Percentiles rank a stretch among this genome's conserved stretches.
These are phyloP conservation scores for Rhipidura dahli DNA, from an alignment of 2,113 vertebrate species.

Conservation along the genomic window DNA sequence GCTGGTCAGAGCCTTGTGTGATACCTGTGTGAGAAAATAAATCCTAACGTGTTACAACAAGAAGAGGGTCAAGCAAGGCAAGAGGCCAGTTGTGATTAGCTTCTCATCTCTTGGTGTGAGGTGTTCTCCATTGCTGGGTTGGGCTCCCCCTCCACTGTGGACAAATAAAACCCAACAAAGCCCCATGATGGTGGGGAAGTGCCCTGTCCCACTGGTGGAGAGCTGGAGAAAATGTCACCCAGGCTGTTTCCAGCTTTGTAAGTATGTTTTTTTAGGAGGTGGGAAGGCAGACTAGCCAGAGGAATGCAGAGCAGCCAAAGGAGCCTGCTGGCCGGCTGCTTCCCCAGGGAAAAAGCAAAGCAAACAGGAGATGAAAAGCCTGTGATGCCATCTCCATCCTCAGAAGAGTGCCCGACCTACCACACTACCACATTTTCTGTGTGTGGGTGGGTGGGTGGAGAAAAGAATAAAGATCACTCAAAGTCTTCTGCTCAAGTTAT, in stretches of 20 bases:
- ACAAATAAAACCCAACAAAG: neutral
- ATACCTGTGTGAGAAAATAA: neutral
- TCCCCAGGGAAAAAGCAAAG: constrained; percentile 3
- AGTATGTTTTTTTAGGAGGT: neutral
- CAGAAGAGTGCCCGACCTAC: constrained; percentile 34
- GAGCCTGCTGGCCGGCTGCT: neutral
- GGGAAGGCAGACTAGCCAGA: neutral
- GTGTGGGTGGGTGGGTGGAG: neutral
- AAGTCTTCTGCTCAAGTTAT: neutral
- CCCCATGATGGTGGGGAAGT: neutral
- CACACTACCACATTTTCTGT: neutral
- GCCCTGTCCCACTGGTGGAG: neutral
- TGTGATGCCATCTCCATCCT: constrained; percentile 7
- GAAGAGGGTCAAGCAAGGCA: neutral
- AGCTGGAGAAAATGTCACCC: neutral
- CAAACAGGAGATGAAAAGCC: constrained; percentile 46
- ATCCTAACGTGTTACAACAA: neutral
- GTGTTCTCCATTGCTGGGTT: neutral
- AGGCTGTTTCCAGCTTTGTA: neutral
- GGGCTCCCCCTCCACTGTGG: neutral
- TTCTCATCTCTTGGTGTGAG: neutral
- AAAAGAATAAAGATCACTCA: neutral
- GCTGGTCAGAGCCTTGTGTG: neutral
- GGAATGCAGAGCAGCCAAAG: neutral
- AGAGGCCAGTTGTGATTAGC: neutral